phyloP scores from a whole-genome alignment of 2,888 invertebrate species.

The Spilosoma lubricipeda region DNA sequence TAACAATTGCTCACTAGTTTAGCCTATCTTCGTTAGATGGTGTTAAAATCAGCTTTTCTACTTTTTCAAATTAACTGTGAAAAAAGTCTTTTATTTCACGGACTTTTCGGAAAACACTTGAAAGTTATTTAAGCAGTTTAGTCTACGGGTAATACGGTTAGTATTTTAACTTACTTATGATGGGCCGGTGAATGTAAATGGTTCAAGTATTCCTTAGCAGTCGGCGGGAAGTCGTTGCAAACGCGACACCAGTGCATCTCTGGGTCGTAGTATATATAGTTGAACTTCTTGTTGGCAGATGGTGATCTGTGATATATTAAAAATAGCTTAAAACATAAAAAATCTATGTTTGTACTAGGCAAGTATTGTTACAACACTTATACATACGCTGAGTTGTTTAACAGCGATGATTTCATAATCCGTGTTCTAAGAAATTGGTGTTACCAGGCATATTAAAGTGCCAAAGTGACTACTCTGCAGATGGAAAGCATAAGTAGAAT shows the following conservation, averaged over 20 bases:
- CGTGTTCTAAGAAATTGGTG: background rate
- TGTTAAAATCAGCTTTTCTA: background rate
- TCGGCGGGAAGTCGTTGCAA: constrained; percentile 94
- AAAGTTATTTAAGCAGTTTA: too few relatives aligned
- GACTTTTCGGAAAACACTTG: too few relatives aligned
- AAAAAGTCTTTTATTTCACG: too few relatives aligned
- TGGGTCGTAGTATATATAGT: constrained; percentile 95
- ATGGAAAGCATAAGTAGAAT: too few relatives aligned
- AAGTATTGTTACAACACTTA: background rate
- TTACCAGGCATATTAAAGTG: background rate
- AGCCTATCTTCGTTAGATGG: background rate
- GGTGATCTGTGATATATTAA: constrained; percentile 68
- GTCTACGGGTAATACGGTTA: background rate
- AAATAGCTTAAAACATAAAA: background rate
- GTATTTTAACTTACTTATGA: constrained; percentile 82
- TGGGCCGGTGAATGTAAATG: constrained; percentile 94
- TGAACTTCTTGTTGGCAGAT: constrained; percentile 82
- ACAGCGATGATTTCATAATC: constrained; percentile 3
- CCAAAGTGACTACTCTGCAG: too few relatives aligned
- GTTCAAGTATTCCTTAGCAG: constrained; percentile 94
- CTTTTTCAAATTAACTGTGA: too few relatives aligned
- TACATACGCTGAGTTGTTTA: constrained; percentile 10
- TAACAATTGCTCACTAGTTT: too few relatives aligned
- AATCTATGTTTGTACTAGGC: background rate
- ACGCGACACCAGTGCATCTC: constrained; percentile 96